Base-by-base conservation (phyloP, 2,113 vertebrate genomes). In the Pelobates fuscus region DNA sequence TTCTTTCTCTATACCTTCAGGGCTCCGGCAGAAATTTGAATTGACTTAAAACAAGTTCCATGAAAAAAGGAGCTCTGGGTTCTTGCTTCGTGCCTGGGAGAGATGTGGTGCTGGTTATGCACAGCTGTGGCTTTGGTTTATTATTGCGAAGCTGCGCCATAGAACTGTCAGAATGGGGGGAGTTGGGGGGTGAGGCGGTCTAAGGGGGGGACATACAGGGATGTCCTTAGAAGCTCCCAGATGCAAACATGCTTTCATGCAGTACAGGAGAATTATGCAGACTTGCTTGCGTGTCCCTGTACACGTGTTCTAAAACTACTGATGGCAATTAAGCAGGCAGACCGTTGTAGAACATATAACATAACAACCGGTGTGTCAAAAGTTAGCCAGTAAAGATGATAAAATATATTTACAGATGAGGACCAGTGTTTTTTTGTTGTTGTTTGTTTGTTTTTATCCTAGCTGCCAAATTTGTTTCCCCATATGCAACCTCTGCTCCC, bases 1-100 rank as follows among this genome's bases (percentile, higher is more conserved):
- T 58, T 41, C 43, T 15, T 25, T 32, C 52, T 20, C 6, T 72
- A n/a, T 72, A 72, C 70, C 70, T 72, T 54, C 70, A 46, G 70
- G 70, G 59, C 49, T 59, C 70, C 63, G 59, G 63, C 70, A 72
- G 49, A 72, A 52, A 60, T 63, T 72, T 72, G 70, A 72, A 72
- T 54, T 72, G 26, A 72, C 70, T 72, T 72, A 63, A 72, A 72
- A 72, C 59, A 30, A 62, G 59, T 54, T 72, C 30, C 59, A 72
- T 63, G n/a, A n/a, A 41, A 59, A 72, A 72, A 63, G 52, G 58
- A 71, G 57, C 27, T 49, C 8, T 32, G 61, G 70, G 30, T 72
- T 23, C 27, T 52, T 25, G 29, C 26, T 62, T 21, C 43, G 37
- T 25, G 68, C 57, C 32, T 20, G 37, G 17, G 25, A 52, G 70